Base-by-base conservation (phyloP, 2,113 vertebrate genomes). In the Eptesicus fuscus region DNA sequence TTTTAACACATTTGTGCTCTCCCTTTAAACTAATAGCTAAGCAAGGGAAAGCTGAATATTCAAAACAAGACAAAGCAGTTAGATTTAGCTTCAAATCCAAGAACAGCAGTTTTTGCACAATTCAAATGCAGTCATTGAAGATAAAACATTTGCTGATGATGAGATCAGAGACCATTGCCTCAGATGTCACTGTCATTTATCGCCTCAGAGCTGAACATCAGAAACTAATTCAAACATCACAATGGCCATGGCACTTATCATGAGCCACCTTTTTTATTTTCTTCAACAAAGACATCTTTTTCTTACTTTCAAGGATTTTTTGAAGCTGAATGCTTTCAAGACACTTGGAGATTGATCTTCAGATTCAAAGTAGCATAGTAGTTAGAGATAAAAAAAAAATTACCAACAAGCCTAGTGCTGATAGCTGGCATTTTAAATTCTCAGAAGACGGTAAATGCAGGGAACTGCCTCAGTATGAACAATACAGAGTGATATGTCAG, bases 221-320 rank as follows among this genome's bases (percentile, higher is more conserved):
- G 78, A 92, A 90, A 40, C 42, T 40, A 77, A 93, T 91, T 91
- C 70, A 63, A 47, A 56, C 20, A 71, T 69, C 44, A 69, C 47
- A 73, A 37, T 16, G 49, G n/a, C 63, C 14, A 10, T 37, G 40
- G 35, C 69, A 14, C 69, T 93, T 61, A 93, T 82, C 78, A 76
- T 2, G 1, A 87, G 69, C 40, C 32, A 51, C 49, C n/a, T 44
- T 67, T 63, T 89, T 56, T 12, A 77, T n/a, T 32, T 63, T n/a
- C 30, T 47, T 86, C 61, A 59, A 94, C 23, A 86, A 95, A 97
- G 53, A 88, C 90, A 23, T 17, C 65, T 94, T 95, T 90, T 95
- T 84, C 90, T 86, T n/a, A 91, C 67, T 93, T 82, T 90, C 35
- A 86, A 89, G 69, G 76, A 83, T 83, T 84, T 93, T 95, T 83